Evolutionary conservation across 2,113 vertebrate species (phyloP).

Genomic region (Dipodomys spectabilis): DNA sequence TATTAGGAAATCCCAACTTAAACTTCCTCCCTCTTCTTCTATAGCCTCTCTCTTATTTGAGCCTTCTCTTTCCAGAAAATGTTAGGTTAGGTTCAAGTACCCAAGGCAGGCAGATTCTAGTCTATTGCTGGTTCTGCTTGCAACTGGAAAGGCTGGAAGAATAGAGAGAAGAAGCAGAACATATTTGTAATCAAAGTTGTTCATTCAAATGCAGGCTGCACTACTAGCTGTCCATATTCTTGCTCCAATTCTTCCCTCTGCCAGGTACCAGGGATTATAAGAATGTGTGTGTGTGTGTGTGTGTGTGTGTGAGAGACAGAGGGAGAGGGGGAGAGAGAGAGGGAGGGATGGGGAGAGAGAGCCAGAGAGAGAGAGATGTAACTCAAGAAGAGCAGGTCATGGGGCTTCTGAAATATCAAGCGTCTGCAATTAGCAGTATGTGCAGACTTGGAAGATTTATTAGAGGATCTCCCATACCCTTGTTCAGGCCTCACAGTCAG

Average conservation of each 20-base stretch:
- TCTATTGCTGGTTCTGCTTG: neutral
- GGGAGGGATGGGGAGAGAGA: too few species aligned
- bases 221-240: neutral
- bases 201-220: neutral
- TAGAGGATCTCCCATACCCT: neutral
- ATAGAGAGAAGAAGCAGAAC: neutral
- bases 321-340: too few species aligned
- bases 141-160: neutral
- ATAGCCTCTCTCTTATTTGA: neutral
- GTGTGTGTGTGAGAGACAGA: neutral
- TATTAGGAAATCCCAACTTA: conserved; percentile 21
- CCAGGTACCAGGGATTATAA: neutral
- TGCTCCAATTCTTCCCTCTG: neutral
- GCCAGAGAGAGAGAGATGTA: neutral
- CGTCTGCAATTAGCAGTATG: neutral
- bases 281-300: neutral
- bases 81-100: conserved; percentile 18
- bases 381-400: neutral
- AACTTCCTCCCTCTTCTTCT: neutral
- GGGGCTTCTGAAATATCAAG: conserved; percentile 26
- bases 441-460: neutral
- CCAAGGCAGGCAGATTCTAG: neutral
- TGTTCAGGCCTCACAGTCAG: neutral
- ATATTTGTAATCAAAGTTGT: neutral
- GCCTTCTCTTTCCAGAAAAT: conserved; percentile 32